These are phyloP conservation scores for Peromyscus nudipes DNA, from an alignment of 2,797 vertebrate genomes.

Conservation along the genomic window DNA sequence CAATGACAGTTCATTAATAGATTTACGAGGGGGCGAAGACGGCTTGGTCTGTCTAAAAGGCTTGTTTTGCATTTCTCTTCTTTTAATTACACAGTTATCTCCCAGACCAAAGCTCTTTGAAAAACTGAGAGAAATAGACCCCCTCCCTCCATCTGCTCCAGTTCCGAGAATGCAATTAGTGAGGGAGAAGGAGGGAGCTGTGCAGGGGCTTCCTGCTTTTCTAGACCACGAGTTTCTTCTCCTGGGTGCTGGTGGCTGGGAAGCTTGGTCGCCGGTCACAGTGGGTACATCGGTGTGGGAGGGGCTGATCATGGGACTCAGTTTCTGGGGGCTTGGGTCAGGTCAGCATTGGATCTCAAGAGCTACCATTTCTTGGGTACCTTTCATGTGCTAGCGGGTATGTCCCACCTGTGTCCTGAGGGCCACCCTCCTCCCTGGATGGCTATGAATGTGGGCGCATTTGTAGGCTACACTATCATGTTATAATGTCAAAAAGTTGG, in stretches of 20 bases:
- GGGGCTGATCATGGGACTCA: background rate
- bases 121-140: conserved; percentile 26
- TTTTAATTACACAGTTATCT: conserved; percentile 76
- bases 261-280: fast-evolving
- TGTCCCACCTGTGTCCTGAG: background rate
- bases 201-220: background rate
- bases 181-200: background rate
- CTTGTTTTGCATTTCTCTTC: conserved; percentile 73
- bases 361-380: background rate
- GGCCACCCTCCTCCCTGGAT: background rate
- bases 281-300: background rate
- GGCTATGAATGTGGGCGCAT: background rate
- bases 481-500: background rate
- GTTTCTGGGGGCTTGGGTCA: background rate
- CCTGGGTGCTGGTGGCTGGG: background rate
- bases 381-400: background rate
- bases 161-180: conserved; percentile 48
- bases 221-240: background rate
- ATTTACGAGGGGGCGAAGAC: conserved; percentile 68
- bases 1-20: conserved; percentile 84
- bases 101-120: conserved; percentile 70
- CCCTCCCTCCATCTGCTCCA: background rate
- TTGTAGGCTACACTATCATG: background rate
- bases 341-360: background rate
- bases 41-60: conserved; percentile 59